These are phyloP conservation scores for Sebastes diaconus DNA, from an alignment of 2,797 vertebrate genomes.

Conservation along the genomic window DNA sequence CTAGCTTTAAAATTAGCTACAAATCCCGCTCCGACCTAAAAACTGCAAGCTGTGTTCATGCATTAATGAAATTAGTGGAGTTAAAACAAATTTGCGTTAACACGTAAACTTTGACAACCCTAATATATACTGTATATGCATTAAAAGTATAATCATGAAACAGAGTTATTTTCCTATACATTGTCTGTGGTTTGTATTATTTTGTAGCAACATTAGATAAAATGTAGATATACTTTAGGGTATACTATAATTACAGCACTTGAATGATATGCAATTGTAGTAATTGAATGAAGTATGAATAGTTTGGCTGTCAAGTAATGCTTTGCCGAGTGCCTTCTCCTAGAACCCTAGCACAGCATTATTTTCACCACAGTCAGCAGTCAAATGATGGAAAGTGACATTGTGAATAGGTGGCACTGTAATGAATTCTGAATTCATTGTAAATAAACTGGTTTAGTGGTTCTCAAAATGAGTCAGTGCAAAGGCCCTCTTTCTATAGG, in stretches of 20 bases:
- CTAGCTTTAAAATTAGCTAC: too few species aligned
- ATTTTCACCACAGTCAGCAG: constrained; percentile 3
- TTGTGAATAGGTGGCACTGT: not conserved
- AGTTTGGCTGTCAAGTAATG: not conserved
- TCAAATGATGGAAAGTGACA: constrained; percentile 6
- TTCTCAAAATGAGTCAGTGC: not conserved
- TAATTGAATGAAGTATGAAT: not conserved
- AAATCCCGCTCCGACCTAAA: too few species aligned
- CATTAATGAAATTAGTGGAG: too few species aligned
- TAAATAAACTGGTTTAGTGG: not conserved
- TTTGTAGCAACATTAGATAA: not conserved
- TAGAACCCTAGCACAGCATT: not conserved
- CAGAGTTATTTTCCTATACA: not conserved
- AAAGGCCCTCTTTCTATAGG: not conserved
- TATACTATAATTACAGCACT: not conserved
- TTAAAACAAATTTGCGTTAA: too few species aligned
- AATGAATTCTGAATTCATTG: not conserved
- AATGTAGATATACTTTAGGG: not conserved
- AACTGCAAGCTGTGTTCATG: too few species aligned
- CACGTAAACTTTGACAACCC: too few species aligned
- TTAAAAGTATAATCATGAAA: constrained; percentile 18
- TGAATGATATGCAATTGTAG: not conserved
- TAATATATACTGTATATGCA: constrained; percentile 1
- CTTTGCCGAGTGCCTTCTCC: not conserved
- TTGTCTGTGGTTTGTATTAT: not conserved